phyloP scores from a whole-genome alignment of 2,888 invertebrate species.

The Troglohyphantes excavatus region DNA sequence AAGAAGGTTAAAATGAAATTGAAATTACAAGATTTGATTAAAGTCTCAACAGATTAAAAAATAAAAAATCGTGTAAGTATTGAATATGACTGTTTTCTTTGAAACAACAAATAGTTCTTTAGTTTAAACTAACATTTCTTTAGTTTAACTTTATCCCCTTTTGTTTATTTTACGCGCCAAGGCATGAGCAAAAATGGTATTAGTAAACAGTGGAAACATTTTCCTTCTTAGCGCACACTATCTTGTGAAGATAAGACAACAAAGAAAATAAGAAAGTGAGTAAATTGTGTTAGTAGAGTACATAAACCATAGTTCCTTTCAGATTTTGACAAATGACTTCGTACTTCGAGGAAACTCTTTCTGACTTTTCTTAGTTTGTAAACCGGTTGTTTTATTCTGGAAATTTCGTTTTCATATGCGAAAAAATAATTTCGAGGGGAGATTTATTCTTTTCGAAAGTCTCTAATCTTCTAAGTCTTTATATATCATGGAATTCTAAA shows the following conservation, averaged over 20 bases:
- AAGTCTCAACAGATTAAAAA: too few relatives aligned
- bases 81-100: too few relatives aligned
- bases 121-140: too few relatives aligned
- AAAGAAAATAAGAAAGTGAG: background rate
- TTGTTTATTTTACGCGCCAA: background rate
- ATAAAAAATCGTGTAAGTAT: too few relatives aligned
- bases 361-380: background rate
- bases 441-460: too few relatives aligned
- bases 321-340: conserved; percentile 4
- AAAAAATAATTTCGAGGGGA: too few relatives aligned
- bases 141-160: too few relatives aligned
- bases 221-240: background rate
- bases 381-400: background rate
- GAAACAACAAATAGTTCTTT: too few relatives aligned
- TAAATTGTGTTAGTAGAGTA: conserved; percentile 25
- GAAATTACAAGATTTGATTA: too few relatives aligned
- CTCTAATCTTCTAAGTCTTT: too few relatives aligned
- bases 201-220: background rate
- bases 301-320: conserved; percentile 23
- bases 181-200: background rate
- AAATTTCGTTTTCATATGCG: background rate
- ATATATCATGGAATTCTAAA: too few relatives aligned
- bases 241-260: background rate
- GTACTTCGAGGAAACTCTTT: background rate
- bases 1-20: too few relatives aligned